phyloP scores from a whole-genome alignment of 2,888 invertebrate species.

The Lottia gigantea region DNA sequence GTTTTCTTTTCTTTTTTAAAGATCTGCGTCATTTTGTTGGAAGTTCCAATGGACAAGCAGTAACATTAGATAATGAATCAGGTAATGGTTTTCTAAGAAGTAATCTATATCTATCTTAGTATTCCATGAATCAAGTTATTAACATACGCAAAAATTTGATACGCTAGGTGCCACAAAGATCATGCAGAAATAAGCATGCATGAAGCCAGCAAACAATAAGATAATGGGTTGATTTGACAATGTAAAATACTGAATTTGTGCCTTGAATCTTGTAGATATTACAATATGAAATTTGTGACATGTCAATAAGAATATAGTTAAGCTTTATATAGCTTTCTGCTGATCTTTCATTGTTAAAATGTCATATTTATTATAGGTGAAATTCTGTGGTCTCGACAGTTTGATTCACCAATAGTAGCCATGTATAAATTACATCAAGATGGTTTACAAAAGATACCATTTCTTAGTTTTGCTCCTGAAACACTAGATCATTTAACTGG shows the following conservation, averaged over 20 bases:
- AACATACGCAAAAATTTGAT: too few relatives aligned
- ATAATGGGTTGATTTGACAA: too few relatives aligned
- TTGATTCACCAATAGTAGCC: conserved; percentile 90
- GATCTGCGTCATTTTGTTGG: conserved; percentile 90
- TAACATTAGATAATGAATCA: conserved; percentile 85
- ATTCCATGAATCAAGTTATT: too few relatives aligned
- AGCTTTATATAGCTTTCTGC: conserved; percentile 86
- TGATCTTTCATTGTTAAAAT: conserved; percentile 79
- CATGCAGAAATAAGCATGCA: too few relatives aligned
- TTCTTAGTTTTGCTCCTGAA: conserved; percentile 88
- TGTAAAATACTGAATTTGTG: too few relatives aligned
- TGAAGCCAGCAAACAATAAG: too few relatives aligned
- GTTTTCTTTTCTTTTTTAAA: conserved; percentile 64
- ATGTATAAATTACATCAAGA: conserved; percentile 75
- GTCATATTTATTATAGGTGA: conserved; percentile 71
- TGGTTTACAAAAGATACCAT: conserved; percentile 84
- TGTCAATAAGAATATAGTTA: conserved; percentile 84
- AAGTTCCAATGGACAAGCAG: conserved; percentile 86
- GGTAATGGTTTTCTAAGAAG: conserved; percentile 63
- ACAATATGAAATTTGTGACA: too few relatives aligned
- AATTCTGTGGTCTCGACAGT: conserved; percentile 87
- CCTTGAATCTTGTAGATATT: too few relatives aligned
- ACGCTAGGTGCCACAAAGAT: too few relatives aligned
- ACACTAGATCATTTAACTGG: conserved; percentile 73
- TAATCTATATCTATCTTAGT: too few relatives aligned